Evolutionary conservation across 2,888 invertebrate genomes (phyloP), one percentile per base, ranked within the genome.

Genomic region (Eilema depressum): DNA sequence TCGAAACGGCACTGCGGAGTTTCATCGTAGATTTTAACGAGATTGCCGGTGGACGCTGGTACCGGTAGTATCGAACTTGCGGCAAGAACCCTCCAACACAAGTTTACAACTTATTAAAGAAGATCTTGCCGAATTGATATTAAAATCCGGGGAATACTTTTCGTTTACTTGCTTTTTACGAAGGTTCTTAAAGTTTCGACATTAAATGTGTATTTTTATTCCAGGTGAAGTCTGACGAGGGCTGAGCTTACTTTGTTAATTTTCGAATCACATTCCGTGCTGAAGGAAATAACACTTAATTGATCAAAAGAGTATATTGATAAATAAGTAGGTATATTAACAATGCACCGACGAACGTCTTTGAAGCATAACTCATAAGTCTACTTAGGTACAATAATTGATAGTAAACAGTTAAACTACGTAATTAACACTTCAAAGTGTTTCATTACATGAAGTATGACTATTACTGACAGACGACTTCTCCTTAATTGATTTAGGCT

Each of bases 51-150:
- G 88, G 90, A 88, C 90, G 89, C 89, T 88, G 85, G 83, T 86
- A 84, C 88, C 85, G 76, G 86, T 86, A 85, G 86, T 87, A 87
- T 89, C 89, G 87, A 91, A 92, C 89, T 92, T 85, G 86, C 88
- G 86, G 88, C 83, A 85, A 86, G 89, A 88, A 86, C 90, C 88
- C 89, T 90, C 90, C 86, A 86, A 90, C 89, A 88, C 89, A 92
- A 94, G 90, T 94, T 93, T 91, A 91, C 89, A 92, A 93, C 90
- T 93, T 94, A 92, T 93, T 91, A 92, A 88, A 91, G 85, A 85
- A 91, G 88, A 91, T 91, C 86, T 88, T 85, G 85, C 84, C 86
- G 87, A 91, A 92, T 90, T 89, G 86, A 91, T 91, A 91, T 90
- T 88, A 89, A 89, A 87, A 87, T 86, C 86, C 84, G 79, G 84